Conservation (phyloP, 2,113 vertebrate species). For the Poeciliopsis turrubarensis region DNA sequence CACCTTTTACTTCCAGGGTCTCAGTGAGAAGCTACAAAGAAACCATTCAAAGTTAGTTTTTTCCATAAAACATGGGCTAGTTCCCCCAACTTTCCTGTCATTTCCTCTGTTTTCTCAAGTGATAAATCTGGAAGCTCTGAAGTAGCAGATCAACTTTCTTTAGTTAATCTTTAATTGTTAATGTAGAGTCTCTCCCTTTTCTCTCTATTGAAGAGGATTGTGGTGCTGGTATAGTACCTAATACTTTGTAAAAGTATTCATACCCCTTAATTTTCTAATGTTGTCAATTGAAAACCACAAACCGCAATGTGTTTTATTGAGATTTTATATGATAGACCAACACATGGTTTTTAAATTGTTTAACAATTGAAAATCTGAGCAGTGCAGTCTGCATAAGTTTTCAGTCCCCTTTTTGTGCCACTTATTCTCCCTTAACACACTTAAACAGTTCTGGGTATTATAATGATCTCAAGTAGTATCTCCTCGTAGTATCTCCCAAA, state of each 20-base stretch:
- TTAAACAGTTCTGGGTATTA: no score
- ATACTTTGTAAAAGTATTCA: neutral
- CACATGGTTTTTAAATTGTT: no score
- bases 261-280: neutral
- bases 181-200: slow-evolving; percentile 11
- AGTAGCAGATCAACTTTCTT: slow-evolving; percentile 50
- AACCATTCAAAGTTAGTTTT: slow-evolving; percentile 53
- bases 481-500: no score
- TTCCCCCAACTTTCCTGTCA: slow-evolving; percentile 22
- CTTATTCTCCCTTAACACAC: no score
- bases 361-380: no score
- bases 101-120: slow-evolving; percentile 15
- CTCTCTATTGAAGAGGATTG: neutral
- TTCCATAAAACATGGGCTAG: slow-evolving; percentile 48
- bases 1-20: slow-evolving; percentile 61
- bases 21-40: slow-evolving; percentile 43
- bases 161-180: neutral
- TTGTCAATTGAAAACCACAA: neutral
- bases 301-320: neutral
- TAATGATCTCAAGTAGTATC: no score
- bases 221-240: neutral
- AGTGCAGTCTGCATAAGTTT: no score
- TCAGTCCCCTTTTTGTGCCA: no score
- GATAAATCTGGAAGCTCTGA: slow-evolving; percentile 32
- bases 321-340: neutral